phyloP scores from a whole-genome alignment of 37 sponge, comb jelly and placozoan genomes.

The Aphrocallistes beatrix region DNA sequence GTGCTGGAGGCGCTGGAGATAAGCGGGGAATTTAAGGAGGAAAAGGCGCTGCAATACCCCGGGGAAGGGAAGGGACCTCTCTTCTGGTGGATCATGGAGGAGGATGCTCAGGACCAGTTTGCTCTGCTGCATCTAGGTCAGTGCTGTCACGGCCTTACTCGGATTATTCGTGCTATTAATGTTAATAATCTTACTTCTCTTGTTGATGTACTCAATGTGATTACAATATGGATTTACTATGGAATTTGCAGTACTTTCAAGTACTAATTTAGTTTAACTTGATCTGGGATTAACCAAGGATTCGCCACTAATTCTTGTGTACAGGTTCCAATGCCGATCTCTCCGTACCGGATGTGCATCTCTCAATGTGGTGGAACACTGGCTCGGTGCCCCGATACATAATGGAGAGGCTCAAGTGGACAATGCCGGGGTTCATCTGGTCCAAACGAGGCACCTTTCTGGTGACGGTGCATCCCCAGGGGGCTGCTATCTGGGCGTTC shows the following conservation, averaged over 20 bases:
- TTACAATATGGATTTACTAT: no score
- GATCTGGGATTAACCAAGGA: no score
- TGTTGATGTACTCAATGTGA: no score
- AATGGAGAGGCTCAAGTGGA: conserved; percentile 77
- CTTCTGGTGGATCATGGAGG: conserved; percentile 73
- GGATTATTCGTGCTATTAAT: no score
- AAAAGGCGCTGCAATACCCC: conserved; percentile 11
- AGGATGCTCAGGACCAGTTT: conserved; percentile 82
- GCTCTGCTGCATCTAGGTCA: conserved; percentile 48
- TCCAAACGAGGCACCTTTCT: conserved; percentile 88
- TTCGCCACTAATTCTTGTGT: no score
- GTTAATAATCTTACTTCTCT: no score
- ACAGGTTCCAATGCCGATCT: background rate
- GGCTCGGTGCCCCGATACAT: conserved; percentile 1
- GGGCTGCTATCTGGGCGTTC: conserved; percentile 88
- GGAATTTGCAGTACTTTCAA: no score
- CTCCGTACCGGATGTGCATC: background rate
- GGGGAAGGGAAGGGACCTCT: conserved; percentile 61
- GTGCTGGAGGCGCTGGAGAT: conserved; percentile 1
- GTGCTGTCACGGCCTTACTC: no score
- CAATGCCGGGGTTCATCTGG: conserved; percentile 80
- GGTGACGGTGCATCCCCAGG: conserved; percentile 77
- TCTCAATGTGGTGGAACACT: conserved; percentile 17
- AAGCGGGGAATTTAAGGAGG: background rate
- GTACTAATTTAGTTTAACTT: no score